Conservation (phyloP, 2,888 invertebrate genomes). For the Cheilosia vulpina region DNA sequence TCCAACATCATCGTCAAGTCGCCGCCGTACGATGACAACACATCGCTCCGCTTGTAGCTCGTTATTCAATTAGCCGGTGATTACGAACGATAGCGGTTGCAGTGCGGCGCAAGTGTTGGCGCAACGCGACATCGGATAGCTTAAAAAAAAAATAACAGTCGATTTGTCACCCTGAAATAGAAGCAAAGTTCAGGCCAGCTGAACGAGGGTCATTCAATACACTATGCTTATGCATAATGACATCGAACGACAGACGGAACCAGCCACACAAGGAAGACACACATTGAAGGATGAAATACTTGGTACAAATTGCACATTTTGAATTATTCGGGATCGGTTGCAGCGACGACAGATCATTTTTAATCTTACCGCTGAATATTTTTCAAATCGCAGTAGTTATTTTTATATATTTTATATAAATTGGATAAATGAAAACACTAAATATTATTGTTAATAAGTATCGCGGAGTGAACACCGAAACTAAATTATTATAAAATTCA, state of each 20-base stretch:
- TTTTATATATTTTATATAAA: no score
- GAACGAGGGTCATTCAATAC: constrained; percentile 8
- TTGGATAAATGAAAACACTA: no score
- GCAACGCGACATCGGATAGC: constrained; percentile 30
- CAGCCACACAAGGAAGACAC: constrained; percentile 18
- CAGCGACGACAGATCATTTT: no score
- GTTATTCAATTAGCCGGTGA: constrained; percentile 57
- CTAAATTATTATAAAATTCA: no score
- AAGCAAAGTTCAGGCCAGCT: constrained; percentile 31
- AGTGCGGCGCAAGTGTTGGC: constrained; percentile 15
- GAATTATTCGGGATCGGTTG: constrained; percentile 28
- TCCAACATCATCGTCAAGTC: constrained; percentile 21
- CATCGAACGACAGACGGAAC: constrained; percentile 32
- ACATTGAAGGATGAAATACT: constrained; percentile 22
- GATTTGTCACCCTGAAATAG: constrained; percentile 30
- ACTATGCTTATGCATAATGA: constrained; percentile 1
- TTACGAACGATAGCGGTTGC: constrained; percentile 4
- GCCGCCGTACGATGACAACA: constrained; percentile 30
- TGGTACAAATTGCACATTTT: constrained; percentile 25
- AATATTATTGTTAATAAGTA: no score
- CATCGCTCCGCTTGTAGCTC: constrained; percentile 2
- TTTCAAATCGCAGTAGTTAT: no score
- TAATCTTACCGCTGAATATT: no score
- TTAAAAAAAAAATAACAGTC: background rate
- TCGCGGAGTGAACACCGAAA: no score